Evolutionary conservation across 2,888 invertebrate genomes (phyloP), one percentile per base, ranked within the genome.

Genomic region (Carcina quercana): DNA sequence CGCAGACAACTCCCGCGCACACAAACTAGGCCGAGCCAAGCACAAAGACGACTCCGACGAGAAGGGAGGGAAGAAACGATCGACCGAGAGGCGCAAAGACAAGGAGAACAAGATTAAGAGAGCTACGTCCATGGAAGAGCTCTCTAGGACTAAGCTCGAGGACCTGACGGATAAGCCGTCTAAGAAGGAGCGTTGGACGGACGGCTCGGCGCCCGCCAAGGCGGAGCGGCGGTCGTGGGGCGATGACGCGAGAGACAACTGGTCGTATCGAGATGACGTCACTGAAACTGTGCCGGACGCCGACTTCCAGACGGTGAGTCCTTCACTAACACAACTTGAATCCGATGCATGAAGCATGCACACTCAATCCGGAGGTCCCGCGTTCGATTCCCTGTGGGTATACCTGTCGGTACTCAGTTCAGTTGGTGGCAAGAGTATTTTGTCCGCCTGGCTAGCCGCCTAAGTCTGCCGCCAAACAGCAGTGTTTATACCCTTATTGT

Each of bases 241-340:
- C 46, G 89, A 87, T 47, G 89, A 88, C 61, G 86, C 88, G 59
- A 76, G 86, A 83, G 50, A 50, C 38, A 19, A 40, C 24, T 38
- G 36, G 45, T 84, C 69, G 37, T 76, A 71, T 53, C 74, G 72
- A 53, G 64, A 74, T 32, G 41, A 44, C 40, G 32, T 36, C 48
- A 35, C 46, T 38, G 41, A 46, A 38, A 34, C 43, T 34, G 38
- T 44, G 40, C 53, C 49, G 36, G 37, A 42, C 35, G 38, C 90
- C 7, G 94, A 94, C 58, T 95, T 94, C 75, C 90, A 91, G 65
- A 91, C 93, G 30, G 94, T 95, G n/a, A n/a, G n/a, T n/a, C n/a
- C n/a, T n/a, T n/a, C n/a, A n/a, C n/a, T n/a, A n/a, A n/a, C n/a
- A n/a, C n/a, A n/a, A n/a, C n/a, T n/a, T n/a, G n/a, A n/a, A n/a